Evolutionary conservation across 2,797 vertebrate genomes (phyloP).

Genomic region (Coluber constrictor): DNA sequence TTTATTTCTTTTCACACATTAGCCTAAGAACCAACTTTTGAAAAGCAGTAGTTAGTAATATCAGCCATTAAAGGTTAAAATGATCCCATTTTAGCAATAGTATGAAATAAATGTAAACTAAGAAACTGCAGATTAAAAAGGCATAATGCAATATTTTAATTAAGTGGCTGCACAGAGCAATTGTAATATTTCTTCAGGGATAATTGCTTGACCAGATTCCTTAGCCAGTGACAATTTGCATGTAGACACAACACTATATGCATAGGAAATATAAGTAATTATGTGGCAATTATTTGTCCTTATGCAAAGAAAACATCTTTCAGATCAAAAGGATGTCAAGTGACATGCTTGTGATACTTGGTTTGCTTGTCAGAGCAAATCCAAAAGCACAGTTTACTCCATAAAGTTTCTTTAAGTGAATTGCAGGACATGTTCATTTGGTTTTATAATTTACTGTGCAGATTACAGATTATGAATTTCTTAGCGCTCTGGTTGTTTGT

Average conservation of each 20-base stretch:
- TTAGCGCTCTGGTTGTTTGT: neutral
- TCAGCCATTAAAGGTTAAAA: neutral
- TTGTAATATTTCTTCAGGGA: neutral
- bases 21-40: neutral
- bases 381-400: neutral
- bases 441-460: neutral
- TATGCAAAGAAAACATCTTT: neutral
- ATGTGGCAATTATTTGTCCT: neutral
- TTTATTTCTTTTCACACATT: neutral
- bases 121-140: neutral
- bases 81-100: neutral
- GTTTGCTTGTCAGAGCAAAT: neutral
- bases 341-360: neutral
- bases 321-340: neutral
- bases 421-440: neutral
- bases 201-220: constrained; percentile 3
- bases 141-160: neutral
- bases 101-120: neutral
- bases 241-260: neutral
- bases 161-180: neutral
- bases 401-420: neutral
- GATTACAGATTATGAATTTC: neutral
- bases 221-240: neutral
- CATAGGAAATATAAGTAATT: constrained; percentile 14
- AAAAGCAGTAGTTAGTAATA: neutral